A percentile compares a stretch with the other conserved stretches of the same genome.
These are phyloP conservation scores for Stenopsyche tienmushanensis DNA, from an alignment of 1,140 invertebrate species.

Conservation along the genomic window DNA sequence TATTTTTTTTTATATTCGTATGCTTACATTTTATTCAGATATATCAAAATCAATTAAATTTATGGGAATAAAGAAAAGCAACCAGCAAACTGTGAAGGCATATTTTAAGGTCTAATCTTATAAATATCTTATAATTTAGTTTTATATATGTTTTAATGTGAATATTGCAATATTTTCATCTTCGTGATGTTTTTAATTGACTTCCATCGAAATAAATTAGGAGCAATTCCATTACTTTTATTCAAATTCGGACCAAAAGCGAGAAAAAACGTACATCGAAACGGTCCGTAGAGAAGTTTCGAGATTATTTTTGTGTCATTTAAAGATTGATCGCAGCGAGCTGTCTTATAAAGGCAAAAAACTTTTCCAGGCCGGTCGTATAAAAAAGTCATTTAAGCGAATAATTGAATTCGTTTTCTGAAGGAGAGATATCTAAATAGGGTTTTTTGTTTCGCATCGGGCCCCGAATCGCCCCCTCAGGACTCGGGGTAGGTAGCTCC, in stretches of 20 bases:
- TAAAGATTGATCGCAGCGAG: not conserved
- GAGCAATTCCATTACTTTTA: not conserved
- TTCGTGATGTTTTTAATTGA: not conserved
- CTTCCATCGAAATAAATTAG: not conserved
- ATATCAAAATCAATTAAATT: too few relatives aligned
- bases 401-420: constrained; percentile 36
- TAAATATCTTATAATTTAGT: too few relatives aligned
- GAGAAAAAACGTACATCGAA: too few relatives aligned
- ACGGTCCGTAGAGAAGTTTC: too few relatives aligned
- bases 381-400: constrained; percentile 35
- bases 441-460: constrained; percentile 13
- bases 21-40: too few relatives aligned
- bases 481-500: too few relatives aligned
- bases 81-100: too few relatives aligned
- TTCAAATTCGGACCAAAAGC: not conserved
- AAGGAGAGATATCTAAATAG: constrained; percentile 27
- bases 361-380: constrained; percentile 10
- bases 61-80: too few relatives aligned
- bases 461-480: not conserved
- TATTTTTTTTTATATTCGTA: too few relatives aligned
- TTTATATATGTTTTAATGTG: too few relatives aligned
- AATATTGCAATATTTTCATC: too few relatives aligned
- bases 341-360: not conserved
- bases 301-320: not conserved
- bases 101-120: too few relatives aligned